Evolutionary conservation across 2,113 vertebrate species (phyloP).

Genomic region (Pandion haliaetus): DNA sequence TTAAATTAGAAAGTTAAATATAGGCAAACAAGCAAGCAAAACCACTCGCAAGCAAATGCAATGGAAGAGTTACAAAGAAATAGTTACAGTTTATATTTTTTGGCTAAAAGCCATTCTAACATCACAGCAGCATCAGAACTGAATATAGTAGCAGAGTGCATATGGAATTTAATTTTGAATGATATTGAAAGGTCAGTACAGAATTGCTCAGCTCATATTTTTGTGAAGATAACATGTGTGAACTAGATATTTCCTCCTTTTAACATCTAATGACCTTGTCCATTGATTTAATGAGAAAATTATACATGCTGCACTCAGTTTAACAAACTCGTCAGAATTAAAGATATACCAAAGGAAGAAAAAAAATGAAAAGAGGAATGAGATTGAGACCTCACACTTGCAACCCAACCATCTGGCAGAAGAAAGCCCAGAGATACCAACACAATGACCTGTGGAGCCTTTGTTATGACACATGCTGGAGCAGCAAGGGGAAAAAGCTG

Average conservation of each 20-base stretch:
- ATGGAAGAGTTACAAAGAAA: background rate
- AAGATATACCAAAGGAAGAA: constrained; percentile 23
- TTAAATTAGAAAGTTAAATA: background rate
- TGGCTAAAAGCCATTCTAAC: background rate
- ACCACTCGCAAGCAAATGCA: background rate
- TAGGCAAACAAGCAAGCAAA: background rate
- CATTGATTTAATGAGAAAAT: constrained; percentile 74
- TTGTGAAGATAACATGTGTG: constrained; percentile 40
- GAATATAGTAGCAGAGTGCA: background rate
- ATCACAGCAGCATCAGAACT: background rate
- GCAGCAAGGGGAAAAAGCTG: background rate
- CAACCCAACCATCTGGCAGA: constrained; percentile 11
- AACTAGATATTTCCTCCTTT: constrained; percentile 63
- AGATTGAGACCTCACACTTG: background rate
- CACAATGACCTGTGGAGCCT: background rate
- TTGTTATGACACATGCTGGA: background rate
- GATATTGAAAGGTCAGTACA: constrained; percentile 64
- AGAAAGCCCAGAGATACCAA: constrained; percentile 6
- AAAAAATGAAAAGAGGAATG: background rate
- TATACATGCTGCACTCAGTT: constrained; percentile 65
- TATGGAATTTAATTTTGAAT: constrained; percentile 58
- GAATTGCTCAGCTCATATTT: constrained; percentile 60
- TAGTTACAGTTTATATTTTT: background rate
- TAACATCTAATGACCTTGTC: constrained; percentile 67
- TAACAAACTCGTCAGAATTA: constrained; percentile 61